These are phyloP conservation scores for Lochmaea capreae DNA, from an alignment of 2,888 invertebrate species.

Conservation along the genomic window DNA sequence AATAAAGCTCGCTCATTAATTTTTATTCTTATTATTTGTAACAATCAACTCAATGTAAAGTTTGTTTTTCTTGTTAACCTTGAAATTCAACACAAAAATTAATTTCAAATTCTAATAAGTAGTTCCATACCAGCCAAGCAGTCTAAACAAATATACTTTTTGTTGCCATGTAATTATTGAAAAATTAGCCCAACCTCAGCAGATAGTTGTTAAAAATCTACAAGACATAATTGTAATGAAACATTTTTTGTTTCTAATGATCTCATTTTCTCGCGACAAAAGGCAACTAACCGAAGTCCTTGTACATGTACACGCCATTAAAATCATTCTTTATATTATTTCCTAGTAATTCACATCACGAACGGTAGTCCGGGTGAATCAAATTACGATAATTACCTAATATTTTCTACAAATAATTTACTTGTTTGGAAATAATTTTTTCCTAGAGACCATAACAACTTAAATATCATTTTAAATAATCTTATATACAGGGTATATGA, in stretches of 20 bases:
- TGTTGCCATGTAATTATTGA: slow-evolving; percentile 2
- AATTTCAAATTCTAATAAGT: slow-evolving; percentile 6
- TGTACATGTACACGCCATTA: slow-evolving; percentile 21
- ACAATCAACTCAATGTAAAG: neutral
- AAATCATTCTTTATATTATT: slow-evolving; percentile 15
- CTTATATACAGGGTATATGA: too few relatives aligned
- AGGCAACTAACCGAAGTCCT: slow-evolving; percentile 15
- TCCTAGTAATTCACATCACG: slow-evolving; percentile 3
- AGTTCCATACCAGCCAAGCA: slow-evolving; percentile 2
- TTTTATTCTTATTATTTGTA: neutral
- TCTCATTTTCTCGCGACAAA: slow-evolving; percentile 15
- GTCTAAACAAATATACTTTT: slow-evolving; percentile 12
- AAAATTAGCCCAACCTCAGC: slow-evolving; percentile 17
- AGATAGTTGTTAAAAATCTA: neutral
- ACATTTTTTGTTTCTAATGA: slow-evolving; percentile 21
- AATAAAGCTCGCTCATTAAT: neutral
- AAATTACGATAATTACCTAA: slow-evolving; percentile 5
- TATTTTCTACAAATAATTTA: neutral
- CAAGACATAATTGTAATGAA: slow-evolving; percentile 6
- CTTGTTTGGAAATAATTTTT: neutral
- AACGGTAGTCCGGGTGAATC: neutral
- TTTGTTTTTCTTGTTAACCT: slow-evolving; percentile 7
- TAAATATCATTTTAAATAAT: too few relatives aligned
- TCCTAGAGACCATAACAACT: neutral
- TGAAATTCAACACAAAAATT: slow-evolving; percentile 11